Evolutionary conservation across 2,888 invertebrate genomes (phyloP).

Genomic region (Lithophane ornitopus): DNA sequence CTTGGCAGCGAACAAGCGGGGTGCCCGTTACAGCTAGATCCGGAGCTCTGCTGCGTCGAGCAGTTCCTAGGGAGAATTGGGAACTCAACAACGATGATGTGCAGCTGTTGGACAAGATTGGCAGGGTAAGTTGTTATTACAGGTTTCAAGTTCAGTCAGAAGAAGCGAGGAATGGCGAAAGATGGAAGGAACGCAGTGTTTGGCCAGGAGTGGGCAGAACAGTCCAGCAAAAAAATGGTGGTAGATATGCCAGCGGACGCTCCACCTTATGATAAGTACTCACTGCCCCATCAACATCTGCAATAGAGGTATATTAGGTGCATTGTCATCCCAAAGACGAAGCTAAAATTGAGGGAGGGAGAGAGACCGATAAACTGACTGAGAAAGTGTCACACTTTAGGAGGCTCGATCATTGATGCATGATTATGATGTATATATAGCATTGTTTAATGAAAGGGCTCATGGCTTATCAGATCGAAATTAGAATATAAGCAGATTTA

Average conservation of each 20-base stretch:
- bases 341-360: background rate
- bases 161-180: background rate
- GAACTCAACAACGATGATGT: constrained; percentile 99
- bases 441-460: background rate
- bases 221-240: background rate
- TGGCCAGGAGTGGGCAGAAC: background rate
- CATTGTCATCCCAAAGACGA: background rate
- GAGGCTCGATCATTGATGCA: background rate
- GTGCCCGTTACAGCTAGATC: constrained; percentile 97
- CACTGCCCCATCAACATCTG: no score
- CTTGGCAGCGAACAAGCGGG: constrained; percentile 96
- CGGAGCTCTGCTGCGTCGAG: constrained; percentile 96
- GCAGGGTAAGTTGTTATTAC: constrained; percentile 93
- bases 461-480: background rate
- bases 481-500: constrained; percentile 1
- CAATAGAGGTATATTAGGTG: background rate
- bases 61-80: constrained; percentile 97
- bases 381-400: background rate
- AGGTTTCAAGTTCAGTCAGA: background rate
- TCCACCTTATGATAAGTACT: background rate
- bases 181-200: background rate
- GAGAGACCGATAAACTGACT: no score
- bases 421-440: background rate
- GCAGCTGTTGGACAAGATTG: constrained; percentile 97
- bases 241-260: background rate